Conservation (phyloP, 1,140 invertebrate species). For the Drosophila kanapiae region DNA sequence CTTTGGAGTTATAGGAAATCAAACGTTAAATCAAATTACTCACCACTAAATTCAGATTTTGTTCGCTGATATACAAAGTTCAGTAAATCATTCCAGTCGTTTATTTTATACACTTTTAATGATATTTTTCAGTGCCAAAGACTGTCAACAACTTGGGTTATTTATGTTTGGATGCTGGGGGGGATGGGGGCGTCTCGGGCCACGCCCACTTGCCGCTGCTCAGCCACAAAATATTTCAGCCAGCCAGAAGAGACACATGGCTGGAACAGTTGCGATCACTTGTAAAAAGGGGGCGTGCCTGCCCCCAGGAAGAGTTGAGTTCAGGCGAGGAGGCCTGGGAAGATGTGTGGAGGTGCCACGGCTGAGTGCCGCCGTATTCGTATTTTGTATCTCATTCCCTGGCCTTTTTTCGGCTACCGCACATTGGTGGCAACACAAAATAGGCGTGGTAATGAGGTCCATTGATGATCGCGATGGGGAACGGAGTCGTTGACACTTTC, state of each 20-base stretch:
- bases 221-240: constrained; percentile 22
- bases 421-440: constrained; percentile 74
- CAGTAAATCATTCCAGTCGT: constrained; percentile 69
- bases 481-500: constrained; percentile 67
- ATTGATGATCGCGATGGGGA: constrained; percentile 36
- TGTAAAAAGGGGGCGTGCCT: constrained; percentile 63
- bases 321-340: constrained; percentile 33
- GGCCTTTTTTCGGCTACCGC: constrained; percentile 46
- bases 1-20: not conserved
- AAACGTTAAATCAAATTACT: constrained; percentile 49
- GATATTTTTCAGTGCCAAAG: constrained; percentile 56
- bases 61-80: constrained; percentile 9
- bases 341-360: constrained; percentile 60
- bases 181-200: constrained; percentile 12
- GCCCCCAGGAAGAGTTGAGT: constrained; percentile 69
- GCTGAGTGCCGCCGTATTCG: constrained; percentile 54
- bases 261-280: constrained; percentile 55
- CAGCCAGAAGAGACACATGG: constrained; percentile 41
- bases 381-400: constrained; percentile 29
- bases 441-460: constrained; percentile 69
- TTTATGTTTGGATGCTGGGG: constrained; percentile 59
- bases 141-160: constrained; percentile 72
- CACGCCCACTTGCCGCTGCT: constrained; percentile 66
- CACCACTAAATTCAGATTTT: constrained; percentile 46
- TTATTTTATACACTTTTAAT: constrained; percentile 75